Evolutionary conservation across 2,888 invertebrate species (phyloP), one percentile per base, ranked within the genome.

Genomic region (Plutella xylostella): DNA sequence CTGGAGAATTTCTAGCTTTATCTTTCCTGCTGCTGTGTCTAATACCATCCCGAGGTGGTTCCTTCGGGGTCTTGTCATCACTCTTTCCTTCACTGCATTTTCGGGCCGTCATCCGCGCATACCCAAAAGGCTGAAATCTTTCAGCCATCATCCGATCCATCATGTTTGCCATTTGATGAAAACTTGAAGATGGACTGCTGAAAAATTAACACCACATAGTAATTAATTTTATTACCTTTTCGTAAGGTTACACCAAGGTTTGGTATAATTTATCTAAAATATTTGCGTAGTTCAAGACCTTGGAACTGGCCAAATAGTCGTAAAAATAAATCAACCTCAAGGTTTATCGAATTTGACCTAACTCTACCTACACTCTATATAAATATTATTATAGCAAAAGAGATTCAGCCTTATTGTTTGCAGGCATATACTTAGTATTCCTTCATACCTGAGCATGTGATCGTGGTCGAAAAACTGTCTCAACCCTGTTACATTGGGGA

Each of bases 131-230:
- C 51, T 89, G 87, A 53, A 89, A 79, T 46, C 88, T 87, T 56
- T 90, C 89, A 46, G 87, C 71, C 68, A 90, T 88, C 64, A 91
- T 80, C 2, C 90, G 87, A 61, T 91, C 90, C 90, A 90, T 90
- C 89, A 91, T 89, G 42, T 89, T 79, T 42, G 90, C 89, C 87
- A 91, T 88, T 57, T 89, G 90, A 56, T 89, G 89, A 51, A 90
- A 85, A 35, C 87, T 80, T 43, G 86, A 77, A 39, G 87, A 79
- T 41, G 88, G 85, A 58, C 89, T 88, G 69, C 1, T 55, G 47
- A 46, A 42, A 37, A 47, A 37, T 28, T 9, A 28, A 28, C 11
- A 28, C 11, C 3, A 28, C 11, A 28, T 28, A 28, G 3, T 28
- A 28, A 12, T 28, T 28, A n/a, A n/a, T n/a, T n/a, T n/a, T n/a